Evolutionary conservation across 2,888 invertebrate genomes (phyloP).

Genomic region (Panopea generosa): DNA sequence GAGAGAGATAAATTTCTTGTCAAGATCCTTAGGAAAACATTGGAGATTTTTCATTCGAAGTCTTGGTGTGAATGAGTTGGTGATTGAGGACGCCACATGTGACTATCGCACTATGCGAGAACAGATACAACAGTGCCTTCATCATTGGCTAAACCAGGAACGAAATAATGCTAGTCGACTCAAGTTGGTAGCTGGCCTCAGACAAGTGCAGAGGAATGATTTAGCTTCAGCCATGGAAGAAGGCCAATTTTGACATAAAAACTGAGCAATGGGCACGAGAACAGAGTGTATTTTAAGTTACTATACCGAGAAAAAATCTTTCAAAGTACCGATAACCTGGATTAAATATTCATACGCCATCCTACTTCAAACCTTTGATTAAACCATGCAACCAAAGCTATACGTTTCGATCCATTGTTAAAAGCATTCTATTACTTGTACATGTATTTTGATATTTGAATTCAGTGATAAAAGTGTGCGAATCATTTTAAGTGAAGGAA

Average conservation of each 20-base stretch:
- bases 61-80: slow-evolving; percentile 59
- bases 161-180: slow-evolving; percentile 48
- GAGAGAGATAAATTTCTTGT: slow-evolving; percentile 60
- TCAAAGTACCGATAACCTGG: too few relatives aligned
- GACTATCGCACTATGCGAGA: slow-evolving; percentile 64
- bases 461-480: too few relatives aligned
- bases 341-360: too few relatives aligned
- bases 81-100: slow-evolving; percentile 56
- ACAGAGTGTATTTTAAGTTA: too few relatives aligned
- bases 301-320: too few relatives aligned
- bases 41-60: slow-evolving; percentile 69
- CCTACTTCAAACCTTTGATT: too few relatives aligned
- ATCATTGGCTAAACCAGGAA: slow-evolving; percentile 50
- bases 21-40: slow-evolving; percentile 62
- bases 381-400: too few relatives aligned
- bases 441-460: too few relatives aligned
- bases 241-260: slow-evolving; percentile 14
- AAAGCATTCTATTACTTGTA: too few relatives aligned
- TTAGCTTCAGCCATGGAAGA: slow-evolving; percentile 44
- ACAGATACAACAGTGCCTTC: slow-evolving; percentile 65
- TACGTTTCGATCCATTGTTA: too few relatives aligned
- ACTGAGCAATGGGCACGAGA: too few relatives aligned
- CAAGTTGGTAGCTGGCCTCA: slow-evolving; percentile 49
- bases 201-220: slow-evolving; percentile 54
- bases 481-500: too few relatives aligned